Percentiles rank a stretch among this genome's conserved stretches.
Conservation (phyloP, 2,113 vertebrate species). For the Lagopus muta region DNA sequence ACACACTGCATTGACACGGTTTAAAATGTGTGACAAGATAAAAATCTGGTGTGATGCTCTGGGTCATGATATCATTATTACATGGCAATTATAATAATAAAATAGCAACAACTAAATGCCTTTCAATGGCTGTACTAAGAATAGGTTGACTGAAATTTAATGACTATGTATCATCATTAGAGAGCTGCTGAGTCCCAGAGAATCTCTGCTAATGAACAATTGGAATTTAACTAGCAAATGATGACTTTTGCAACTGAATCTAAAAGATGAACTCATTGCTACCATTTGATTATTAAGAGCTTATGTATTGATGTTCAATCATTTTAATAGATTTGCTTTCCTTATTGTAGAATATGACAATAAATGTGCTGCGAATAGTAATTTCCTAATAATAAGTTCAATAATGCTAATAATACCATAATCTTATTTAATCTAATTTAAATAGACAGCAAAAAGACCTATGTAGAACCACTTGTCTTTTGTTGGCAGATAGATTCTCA, state of each 20-base stretch:
- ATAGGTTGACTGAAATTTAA: conserved; percentile 14
- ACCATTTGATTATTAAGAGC: conserved; percentile 36
- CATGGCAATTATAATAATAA: neutral
- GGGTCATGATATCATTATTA: neutral
- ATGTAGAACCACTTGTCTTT: conserved; percentile 41
- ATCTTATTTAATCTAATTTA: conserved; percentile 68
- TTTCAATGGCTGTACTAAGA: neutral
- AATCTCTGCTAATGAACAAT: conserved; percentile 48
- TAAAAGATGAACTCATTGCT: conserved; percentile 58
- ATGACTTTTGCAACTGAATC: conserved; percentile 35
- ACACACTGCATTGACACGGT: rapidly evolving
- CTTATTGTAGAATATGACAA: conserved; percentile 8
- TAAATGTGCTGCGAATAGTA: conserved; percentile 38
- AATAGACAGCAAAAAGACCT: conserved; percentile 15
- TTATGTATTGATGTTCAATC: conserved; percentile 48
- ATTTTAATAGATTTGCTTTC: conserved; percentile 43
- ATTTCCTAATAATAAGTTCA: conserved; percentile 61
- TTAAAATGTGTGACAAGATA: neutral
- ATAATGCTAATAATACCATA: conserved; percentile 59
- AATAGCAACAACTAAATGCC: neutral
- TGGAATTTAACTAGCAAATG: conserved; percentile 20
- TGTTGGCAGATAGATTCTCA: conserved; percentile 30
- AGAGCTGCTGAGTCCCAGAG: conserved; percentile 26
- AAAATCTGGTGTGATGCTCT: neutral
- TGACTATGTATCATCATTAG: conserved; percentile 29